phyloP scores from a whole-genome alignment of 2,113 vertebrate species.

The Ceyx cyanopectus region DNA sequence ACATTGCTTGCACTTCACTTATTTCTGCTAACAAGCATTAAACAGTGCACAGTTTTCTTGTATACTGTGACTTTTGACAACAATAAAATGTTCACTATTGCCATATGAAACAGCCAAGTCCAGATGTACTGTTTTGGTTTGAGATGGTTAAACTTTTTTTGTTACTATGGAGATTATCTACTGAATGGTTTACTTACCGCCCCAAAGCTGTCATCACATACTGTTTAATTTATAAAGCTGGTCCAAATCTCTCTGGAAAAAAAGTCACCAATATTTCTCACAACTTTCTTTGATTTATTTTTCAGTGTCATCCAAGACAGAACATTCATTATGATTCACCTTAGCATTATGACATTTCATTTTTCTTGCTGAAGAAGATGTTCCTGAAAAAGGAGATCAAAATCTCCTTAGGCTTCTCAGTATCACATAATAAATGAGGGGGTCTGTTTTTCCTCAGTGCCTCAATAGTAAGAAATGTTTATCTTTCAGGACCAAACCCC shows the following conservation, averaged over 20 bases:
- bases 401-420: slow-evolving; percentile 79
- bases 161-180: slow-evolving; percentile 95
- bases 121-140: slow-evolving; percentile 79
- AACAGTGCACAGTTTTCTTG: neutral
- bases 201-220: slow-evolving; percentile 83
- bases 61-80: slow-evolving; percentile 43
- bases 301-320: slow-evolving; percentile 85
- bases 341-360: slow-evolving; percentile 88
- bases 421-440: slow-evolving; percentile 81
- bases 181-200: slow-evolving; percentile 81
- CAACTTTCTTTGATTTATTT: slow-evolving; percentile 85
- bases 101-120: slow-evolving; percentile 68
- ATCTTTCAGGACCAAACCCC: slow-evolving; percentile 78
- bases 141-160: slow-evolving; percentile 84
- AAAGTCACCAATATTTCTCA: slow-evolving; percentile 85
- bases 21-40: neutral
- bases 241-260: slow-evolving; percentile 79
- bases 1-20: neutral
- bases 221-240: slow-evolving; percentile 90
- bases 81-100: slow-evolving; percentile 62
- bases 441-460: slow-evolving; percentile 84
- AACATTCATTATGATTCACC: slow-evolving; percentile 92
- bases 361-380: slow-evolving; percentile 85
- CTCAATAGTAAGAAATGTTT: slow-evolving; percentile 82
- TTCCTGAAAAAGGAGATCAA: slow-evolving; percentile 80